Percentiles rank a stretch among this genome's conserved stretches.
Evolutionary conservation across 2,888 invertebrate species (phyloP).

Genomic region (Carcina quercana): DNA sequence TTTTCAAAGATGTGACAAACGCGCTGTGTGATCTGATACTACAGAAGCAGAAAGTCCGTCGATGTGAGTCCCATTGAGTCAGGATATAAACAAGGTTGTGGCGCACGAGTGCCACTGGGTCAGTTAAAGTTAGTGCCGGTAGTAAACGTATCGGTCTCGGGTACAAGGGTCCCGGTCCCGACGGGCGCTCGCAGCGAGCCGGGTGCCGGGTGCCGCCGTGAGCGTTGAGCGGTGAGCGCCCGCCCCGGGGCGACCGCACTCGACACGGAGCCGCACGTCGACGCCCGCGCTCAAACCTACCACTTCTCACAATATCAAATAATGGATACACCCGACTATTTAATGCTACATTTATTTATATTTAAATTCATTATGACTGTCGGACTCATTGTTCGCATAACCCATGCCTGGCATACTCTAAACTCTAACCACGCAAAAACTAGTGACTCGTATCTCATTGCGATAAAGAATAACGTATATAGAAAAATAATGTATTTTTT

Average conservation of each 20-base stretch:
- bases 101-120: constrained; percentile 59
- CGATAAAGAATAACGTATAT: no score
- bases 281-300: constrained; percentile 68
- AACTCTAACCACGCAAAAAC: no score
- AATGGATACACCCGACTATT: constrained; percentile 33
- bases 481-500: no score
- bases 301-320: constrained; percentile 53
- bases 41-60: constrained; percentile 28
- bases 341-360: no score
- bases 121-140: constrained; percentile 67
- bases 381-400: no score
- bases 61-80: constrained; percentile 60
- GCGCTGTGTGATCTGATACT: no score
- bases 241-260: constrained; percentile 72
- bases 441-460: no score
- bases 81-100: constrained; percentile 59
- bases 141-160: constrained; percentile 63
- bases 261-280: constrained; percentile 69
- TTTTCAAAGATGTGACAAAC: no score
- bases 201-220: constrained; percentile 20
- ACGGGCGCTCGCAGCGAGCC: constrained; percentile 22
- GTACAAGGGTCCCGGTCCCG: constrained; percentile 13
- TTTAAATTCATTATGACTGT: no score
- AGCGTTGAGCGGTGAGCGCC: no score
- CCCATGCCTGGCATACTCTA: no score